Evolutionary conservation across 2,888 invertebrate species (phyloP).

Genomic region (Caenorhabditis becei): DNA sequence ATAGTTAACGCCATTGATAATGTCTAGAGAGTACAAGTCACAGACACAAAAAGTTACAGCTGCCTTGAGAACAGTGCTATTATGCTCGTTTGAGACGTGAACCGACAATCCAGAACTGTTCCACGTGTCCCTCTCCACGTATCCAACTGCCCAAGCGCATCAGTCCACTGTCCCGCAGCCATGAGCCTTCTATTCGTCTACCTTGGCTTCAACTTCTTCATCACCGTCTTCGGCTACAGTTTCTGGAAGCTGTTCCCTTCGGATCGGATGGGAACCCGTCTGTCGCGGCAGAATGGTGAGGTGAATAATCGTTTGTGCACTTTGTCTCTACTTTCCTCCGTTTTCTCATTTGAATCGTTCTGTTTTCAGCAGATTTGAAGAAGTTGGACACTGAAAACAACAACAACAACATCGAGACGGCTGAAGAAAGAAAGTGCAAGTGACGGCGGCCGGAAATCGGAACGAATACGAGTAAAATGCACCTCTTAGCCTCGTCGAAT

Average conservation of each 20-base stretch:
- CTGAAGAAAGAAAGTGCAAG: constrained; percentile 44
- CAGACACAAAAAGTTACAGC: constrained; percentile 5
- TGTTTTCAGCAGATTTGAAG: constrained; percentile 39
- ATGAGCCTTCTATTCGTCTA: constrained; percentile 44
- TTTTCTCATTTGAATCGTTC: not conserved
- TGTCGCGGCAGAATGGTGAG: constrained; percentile 51
- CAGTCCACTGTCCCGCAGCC: not conserved
- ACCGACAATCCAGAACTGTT: too few species aligned
- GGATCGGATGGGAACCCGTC: constrained; percentile 34
- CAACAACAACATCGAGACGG: constrained; percentile 27
- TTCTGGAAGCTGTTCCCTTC: constrained; percentile 55
- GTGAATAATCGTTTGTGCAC: constrained; percentile 42
- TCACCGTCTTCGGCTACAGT: constrained; percentile 53
- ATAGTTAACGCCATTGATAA: constrained; percentile 54
- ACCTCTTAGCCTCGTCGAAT: constrained; percentile 12
- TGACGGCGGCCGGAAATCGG: constrained; percentile 8
- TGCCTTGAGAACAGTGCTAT: not conserved
- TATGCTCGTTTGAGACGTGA: not conserved
- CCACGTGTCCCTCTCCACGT: constrained; percentile 7
- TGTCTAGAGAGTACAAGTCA: constrained; percentile 37
- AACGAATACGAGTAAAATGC: constrained; percentile 43
- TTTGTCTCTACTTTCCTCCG: not conserved
- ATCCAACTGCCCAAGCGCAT: not conserved
- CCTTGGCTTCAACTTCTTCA: constrained; percentile 42
- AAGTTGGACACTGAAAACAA: constrained; percentile 37